Conservation (phyloP, 2,797 vertebrate genomes). For the Setipinna tenuifilis region DNA sequence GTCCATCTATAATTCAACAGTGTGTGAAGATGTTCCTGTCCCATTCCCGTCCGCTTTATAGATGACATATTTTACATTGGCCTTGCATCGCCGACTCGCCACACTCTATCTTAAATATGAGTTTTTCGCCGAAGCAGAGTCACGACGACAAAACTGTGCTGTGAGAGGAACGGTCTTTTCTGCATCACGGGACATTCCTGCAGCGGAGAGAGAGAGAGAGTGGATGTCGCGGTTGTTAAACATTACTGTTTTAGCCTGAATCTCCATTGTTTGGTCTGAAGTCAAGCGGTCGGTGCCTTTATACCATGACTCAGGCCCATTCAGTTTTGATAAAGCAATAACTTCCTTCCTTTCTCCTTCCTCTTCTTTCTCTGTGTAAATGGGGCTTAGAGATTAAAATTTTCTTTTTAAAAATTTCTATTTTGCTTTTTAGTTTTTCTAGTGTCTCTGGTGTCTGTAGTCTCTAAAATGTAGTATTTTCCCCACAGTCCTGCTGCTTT, state of each 20-base stretch:
- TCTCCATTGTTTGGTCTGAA: slow-evolving; percentile 6
- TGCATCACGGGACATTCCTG: background rate
- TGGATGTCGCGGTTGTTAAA: slow-evolving; percentile 9
- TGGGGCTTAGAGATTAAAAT: background rate
- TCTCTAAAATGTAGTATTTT: too few relatives aligned
- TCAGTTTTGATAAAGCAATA: background rate
- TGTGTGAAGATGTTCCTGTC: slow-evolving; percentile 54
- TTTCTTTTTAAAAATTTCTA: background rate
- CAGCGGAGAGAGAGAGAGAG: background rate
- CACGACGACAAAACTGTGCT: slow-evolving; percentile 21
- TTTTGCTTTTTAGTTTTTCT: background rate
- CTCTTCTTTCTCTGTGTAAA: background rate
- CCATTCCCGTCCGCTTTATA: slow-evolving; percentile 57
- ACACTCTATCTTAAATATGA: slow-evolving; percentile 46
- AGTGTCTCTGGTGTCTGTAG: background rate
- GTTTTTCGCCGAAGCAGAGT: slow-evolving; percentile 32
- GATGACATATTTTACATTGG: slow-evolving; percentile 58
- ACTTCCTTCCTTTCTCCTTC: background rate
- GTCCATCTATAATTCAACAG: slow-evolving; percentile 6
- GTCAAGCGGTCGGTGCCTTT: background rate
- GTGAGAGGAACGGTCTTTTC: background rate
- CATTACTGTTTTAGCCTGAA: slow-evolving; percentile 2
- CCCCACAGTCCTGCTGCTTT: background rate
- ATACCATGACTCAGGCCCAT: background rate
- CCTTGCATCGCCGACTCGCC: slow-evolving; percentile 54